Evolutionary conservation across 2,888 invertebrate species (phyloP), one percentile per base, ranked within the genome.

Genomic region (Apodemia hepburni): DNA sequence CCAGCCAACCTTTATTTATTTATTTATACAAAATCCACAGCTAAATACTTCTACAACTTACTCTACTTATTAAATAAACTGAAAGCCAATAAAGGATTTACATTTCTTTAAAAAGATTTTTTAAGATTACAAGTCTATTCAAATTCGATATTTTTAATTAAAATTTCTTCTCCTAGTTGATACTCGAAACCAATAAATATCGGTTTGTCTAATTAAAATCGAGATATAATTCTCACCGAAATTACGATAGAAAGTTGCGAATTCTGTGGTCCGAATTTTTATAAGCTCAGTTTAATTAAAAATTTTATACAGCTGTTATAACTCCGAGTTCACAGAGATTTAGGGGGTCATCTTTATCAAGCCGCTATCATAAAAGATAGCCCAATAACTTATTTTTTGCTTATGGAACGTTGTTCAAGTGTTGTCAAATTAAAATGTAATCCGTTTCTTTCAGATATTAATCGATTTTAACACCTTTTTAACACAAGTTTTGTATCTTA

Each of bases 341-440:
- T 54, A 54, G 15, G 27, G 27, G 54, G 29, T 57, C 54, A 29
- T 57, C 27, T 57, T 29, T 15, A 57, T 57, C 22, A 29, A 57
- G n/a, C 29, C 54, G 54, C 27, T 57, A 29, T 57, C 18, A 57
- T 15, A 15, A 57, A 57, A 29, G 54, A 57, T 57, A 7, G n/a
- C 54, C 54, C 15, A 54, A 57, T 57, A 57, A 57, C 54, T 57
- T 57, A 57, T 57, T 57, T 57, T 57, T 57, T 57, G 22, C 54
- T 57, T 27, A 57, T 29, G 54, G 29, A 57, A 29, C 54, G 29
- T 54, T 54, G 27, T 57, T 57, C n/a, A 29, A 57, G 29, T 57
- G 54, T 29, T 57, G 29, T 29, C 54, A 57, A 29, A 54, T 54
- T 57, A 57, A 57, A 57, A 57, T 57, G 54, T 57, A 57, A 57